phyloP scores from a whole-genome alignment of 2,888 invertebrate species.

The Caenorhabditis virilis region DNA sequence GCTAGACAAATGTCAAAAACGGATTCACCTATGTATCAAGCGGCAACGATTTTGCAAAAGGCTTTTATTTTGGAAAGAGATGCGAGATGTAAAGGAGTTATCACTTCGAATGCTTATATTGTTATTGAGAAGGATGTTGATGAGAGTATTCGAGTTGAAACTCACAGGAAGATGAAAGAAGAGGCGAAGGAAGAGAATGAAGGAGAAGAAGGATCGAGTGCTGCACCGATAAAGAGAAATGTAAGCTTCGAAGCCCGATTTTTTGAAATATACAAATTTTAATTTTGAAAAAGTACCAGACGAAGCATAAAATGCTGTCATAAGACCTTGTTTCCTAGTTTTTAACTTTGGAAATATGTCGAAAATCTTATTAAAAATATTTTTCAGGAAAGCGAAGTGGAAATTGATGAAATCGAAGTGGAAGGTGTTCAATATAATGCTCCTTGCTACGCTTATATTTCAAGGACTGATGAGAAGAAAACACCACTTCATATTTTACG shows the following conservation, averaged over 20 bases:
- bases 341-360: no score
- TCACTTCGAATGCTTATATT: conserved; percentile 85
- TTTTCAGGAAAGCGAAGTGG: conserved; percentile 57
- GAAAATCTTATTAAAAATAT: conserved; percentile 1
- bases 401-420: conserved; percentile 69
- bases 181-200: conserved; percentile 27
- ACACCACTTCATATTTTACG: conserved; percentile 82
- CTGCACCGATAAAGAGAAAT: conserved; percentile 23
- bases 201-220: conserved; percentile 7
- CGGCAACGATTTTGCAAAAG: conserved; percentile 88
- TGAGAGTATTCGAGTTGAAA: conserved; percentile 26
- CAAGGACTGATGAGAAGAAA: conserved; percentile 69
- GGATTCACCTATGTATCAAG: conserved; percentile 89
- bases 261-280: no score
- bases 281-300: no score
- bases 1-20: conserved; percentile 85
- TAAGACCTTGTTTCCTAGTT: no score
- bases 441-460: conserved; percentile 90
- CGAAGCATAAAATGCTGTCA: no score
- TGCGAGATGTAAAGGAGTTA: conserved; percentile 79
- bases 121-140: conserved; percentile 72
- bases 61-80: conserved; percentile 80
- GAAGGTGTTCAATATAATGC: conserved; percentile 80
- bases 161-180: conserved; percentile 23
- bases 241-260: no score